phyloP scores from a whole-genome alignment of 1,140 invertebrate species.

The Achatina immaculata region DNA sequence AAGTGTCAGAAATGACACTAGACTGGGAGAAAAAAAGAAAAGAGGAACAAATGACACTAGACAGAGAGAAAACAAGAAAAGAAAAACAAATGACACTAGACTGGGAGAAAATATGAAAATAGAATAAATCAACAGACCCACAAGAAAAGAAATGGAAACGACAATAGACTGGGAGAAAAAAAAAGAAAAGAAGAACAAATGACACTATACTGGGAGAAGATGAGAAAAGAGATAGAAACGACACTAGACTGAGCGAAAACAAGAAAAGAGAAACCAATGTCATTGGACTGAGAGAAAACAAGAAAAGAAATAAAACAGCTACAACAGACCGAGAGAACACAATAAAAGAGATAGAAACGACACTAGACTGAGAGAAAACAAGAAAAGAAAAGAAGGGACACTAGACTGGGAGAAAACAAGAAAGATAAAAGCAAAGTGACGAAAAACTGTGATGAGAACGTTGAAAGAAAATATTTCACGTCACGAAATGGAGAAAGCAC shows the following conservation, averaged over 20 bases:
- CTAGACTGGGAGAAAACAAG: background rate
- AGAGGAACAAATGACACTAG: background rate
- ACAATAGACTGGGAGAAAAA: no score
- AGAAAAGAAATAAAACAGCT: background rate
- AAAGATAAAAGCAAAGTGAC: no score
- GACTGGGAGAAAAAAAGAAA: background rate
- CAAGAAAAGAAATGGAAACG: no score
- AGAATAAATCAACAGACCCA: no score
- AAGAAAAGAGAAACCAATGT: background rate
- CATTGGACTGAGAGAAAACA: background rate
- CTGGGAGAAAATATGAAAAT: no score
- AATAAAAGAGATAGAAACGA: background rate
- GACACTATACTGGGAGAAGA: no score
- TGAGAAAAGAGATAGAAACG: constrained; percentile 5
- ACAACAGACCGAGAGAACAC: background rate
- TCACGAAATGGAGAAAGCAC: no score
- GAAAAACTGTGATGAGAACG: no score
- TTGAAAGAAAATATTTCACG: no score
- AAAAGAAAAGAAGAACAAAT: no score
- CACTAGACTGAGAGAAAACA: background rate
- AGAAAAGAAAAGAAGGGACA: background rate
- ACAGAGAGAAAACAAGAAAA: no score
- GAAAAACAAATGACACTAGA: no score
- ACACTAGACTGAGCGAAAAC: background rate
- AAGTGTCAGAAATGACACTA: background rate